Percentiles rank a stretch among this genome's conserved stretches.
phyloP scores from a whole-genome alignment of 1,140 invertebrate genomes.

The Vanessa atalanta region DNA sequence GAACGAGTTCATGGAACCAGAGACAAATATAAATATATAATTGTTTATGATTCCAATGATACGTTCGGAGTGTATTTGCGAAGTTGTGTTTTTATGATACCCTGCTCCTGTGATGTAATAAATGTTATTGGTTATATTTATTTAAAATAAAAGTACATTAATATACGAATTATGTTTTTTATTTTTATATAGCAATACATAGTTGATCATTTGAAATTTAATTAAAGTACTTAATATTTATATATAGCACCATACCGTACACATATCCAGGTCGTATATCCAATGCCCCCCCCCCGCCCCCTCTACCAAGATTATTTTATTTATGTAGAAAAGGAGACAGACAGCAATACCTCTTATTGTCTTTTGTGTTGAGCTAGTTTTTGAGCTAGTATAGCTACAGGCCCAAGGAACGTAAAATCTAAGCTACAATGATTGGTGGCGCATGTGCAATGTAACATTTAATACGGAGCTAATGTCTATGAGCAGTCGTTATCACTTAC shows the following conservation, averaged over 20 bases:
- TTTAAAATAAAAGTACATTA: conserved; percentile 80
- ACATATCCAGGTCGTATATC: too few species aligned
- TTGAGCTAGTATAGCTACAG: too few species aligned
- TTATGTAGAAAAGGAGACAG: too few species aligned
- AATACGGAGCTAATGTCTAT: too few species aligned
- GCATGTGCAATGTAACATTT: too few species aligned
- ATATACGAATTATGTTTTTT: conserved; percentile 64
- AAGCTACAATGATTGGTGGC: too few species aligned
- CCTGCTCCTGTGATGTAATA: conserved; percentile 80
- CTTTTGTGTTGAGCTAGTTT: too few species aligned
- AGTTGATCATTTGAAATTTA: neutral
- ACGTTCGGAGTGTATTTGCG: conserved; percentile 48
- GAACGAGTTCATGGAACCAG: conserved; percentile 37
- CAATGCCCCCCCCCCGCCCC: neutral
- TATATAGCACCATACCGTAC: too few species aligned
- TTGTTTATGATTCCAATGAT: conserved; percentile 36
- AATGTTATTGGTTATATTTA: conserved; percentile 81
- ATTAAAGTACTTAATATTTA: neutral
- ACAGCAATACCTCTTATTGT: too few species aligned
- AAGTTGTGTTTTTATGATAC: conserved; percentile 77
- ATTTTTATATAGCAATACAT: neutral
- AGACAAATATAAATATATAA: conserved; percentile 41
- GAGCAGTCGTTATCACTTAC: too few species aligned
- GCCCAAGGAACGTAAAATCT: too few species aligned
- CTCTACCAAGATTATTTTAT: neutral